Base-by-base conservation (phyloP, 2,888 invertebrate genomes). In the Acronicta alni region DNA sequence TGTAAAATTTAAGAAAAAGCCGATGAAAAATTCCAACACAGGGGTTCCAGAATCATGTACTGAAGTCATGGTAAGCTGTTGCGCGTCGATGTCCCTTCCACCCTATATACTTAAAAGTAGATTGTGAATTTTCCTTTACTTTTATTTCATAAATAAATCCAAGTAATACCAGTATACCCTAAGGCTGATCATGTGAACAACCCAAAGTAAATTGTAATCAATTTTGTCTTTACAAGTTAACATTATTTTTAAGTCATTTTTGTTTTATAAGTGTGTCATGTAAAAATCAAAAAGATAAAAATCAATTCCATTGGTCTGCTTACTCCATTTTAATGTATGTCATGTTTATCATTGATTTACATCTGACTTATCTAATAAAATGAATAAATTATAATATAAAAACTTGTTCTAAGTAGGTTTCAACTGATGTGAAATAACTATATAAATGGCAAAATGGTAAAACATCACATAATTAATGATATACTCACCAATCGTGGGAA, bases 401-500 rank as follows among this genome's bases (percentile, higher is more conserved):
- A 20, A 30, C 32, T 2, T 38, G 12, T 48, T 20, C 16, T 16
- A n/a, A 17, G 4, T 6, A 17, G 15, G 17, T 2, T 5, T 4
- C 44, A 15, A 20, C 23, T 9, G 10, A 32, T 9, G 16, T 37
- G n/a, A n/a, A n/a, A n/a, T n/a, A n/a, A n/a, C n/a, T n/a, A n/a
- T n/a, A n/a, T n/a, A n/a, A 30, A 26, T 26, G 26, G 10, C 7
- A 12, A 30, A 3, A n/a, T n/a, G n/a, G n/a, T 6, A 35, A 35
- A 14, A 32, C 14, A 32, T 26, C 26, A 26, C 8, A 20, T 20
- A 9, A 9, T 57, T 10, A 43, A 44, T 45, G 42, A 52, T 39
- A 44, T 71, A 95, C 97, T 96, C 91, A 98, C 98, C 99, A 96
- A 99, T 99, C 86, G 99, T 99, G 89, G 99, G 99, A 95, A 99